Evolutionary conservation across 2,888 invertebrate species (phyloP), one percentile per base, ranked within the genome.

Genomic region (Zaprionus obscuricornis): DNA sequence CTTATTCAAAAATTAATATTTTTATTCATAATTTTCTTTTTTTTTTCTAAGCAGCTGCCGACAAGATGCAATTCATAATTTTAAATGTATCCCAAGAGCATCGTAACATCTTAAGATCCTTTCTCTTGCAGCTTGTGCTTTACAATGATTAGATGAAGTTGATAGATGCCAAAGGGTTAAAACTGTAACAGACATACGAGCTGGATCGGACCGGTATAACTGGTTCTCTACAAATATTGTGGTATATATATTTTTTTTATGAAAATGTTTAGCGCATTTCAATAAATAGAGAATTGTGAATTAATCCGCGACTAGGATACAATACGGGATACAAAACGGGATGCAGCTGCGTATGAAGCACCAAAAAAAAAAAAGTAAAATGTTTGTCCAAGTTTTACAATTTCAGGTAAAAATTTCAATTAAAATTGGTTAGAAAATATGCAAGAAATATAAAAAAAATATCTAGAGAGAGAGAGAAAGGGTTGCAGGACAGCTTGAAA

Each of bases 361-460:
- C 58, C 34, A 58, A 51, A 65, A 29, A 29, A 49, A 46, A 13
- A 36, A n/a, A n/a, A n/a, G n/a, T n/a, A n/a, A n/a, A n/a, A n/a
- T n/a, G n/a, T n/a, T n/a, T n/a, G 47, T 11, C 55, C 34, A 60
- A 68, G 39, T 51, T 60, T 57, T 22, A 36, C 26, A 43, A 11
- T 52, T 75, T 55, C 79, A 83, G 83, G 79, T 83, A 83, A 76
- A 79, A 77, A 71, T 71, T 75, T 65, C 65, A 78, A 76, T 79
- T 76, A 78, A 83, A 76, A 67, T 62, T 46, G 65, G 57, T 58
- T 73, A 59, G 39, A 78, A 77, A 74, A 60, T 66, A 71, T 57
- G 63, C 36, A 57, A 60, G 64, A 46, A 34, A 10, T 4, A 49
- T 17, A 42, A 26, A 29, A 49, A n/a, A 18, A 10, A 17, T 26